Evolutionary conservation across 2,888 invertebrate species (phyloP).

Genomic region (Caenorhabditis sp.): DNA sequence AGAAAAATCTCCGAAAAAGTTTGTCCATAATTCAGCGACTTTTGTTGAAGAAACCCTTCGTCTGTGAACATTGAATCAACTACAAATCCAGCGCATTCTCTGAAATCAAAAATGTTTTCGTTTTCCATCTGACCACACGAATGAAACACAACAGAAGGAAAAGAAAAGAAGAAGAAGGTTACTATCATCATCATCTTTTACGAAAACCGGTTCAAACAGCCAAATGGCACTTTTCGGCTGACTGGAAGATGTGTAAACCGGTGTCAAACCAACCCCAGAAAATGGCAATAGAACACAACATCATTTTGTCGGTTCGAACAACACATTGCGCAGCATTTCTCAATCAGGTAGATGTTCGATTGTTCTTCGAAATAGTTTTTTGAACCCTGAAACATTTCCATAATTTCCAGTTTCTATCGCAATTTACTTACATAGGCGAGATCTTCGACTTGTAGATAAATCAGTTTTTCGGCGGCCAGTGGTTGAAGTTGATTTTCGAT

Average conservation of each 20-base stretch:
- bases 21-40: constrained; percentile 27
- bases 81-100: constrained; percentile 43
- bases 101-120: constrained; percentile 6
- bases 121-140: background rate
- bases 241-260: background rate
- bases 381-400: constrained; percentile 29
- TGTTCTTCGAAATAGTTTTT: constrained; percentile 37
- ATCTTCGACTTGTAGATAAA: constrained; percentile 47
- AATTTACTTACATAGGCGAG: constrained; percentile 43
- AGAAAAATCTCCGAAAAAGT: constrained; percentile 31
- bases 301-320: background rate
- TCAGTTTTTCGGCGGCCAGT: constrained; percentile 22
- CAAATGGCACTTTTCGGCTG: background rate
- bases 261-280: constrained; percentile 7
- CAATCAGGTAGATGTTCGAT: constrained; percentile 35
- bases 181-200: background rate
- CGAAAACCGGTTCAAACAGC: constrained; percentile 1
- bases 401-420: background rate
- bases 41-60: constrained; percentile 30
- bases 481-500: constrained; percentile 34
- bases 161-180: background rate
- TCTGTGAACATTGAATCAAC: constrained; percentile 45
- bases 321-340: constrained; percentile 30
- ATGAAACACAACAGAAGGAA: no score
- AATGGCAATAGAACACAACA: background rate